phyloP scores from a whole-genome alignment of 2,888 invertebrate genomes.

The Drosophila pseudotalamancana region DNA sequence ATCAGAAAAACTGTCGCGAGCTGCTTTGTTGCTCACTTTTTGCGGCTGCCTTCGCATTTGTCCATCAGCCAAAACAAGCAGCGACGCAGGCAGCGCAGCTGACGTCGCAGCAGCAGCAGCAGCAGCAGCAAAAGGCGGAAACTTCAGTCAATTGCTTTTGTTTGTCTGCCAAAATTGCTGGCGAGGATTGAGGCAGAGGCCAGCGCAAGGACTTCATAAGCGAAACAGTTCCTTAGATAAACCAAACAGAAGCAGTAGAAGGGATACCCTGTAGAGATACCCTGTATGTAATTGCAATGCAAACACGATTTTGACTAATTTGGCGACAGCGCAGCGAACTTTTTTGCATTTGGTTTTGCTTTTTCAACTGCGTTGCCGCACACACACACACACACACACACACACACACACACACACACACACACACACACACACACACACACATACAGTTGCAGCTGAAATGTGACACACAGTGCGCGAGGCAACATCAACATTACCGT shows the following conservation, averaged over 20 bases:
- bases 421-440: constrained; percentile 1
- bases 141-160: constrained; percentile 55
- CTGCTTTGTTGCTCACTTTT: constrained; percentile 39
- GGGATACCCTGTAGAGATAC: constrained; percentile 26
- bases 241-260: not conserved
- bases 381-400: constrained; percentile 5
- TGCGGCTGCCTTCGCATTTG: constrained; percentile 27
- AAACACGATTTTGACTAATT: constrained; percentile 60
- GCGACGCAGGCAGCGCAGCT: constrained; percentile 35
- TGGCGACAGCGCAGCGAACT: constrained; percentile 34
- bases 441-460: not conserved
- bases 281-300: constrained; percentile 28
- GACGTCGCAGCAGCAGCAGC: constrained; percentile 25
- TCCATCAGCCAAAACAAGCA: constrained; percentile 32
- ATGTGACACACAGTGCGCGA: constrained; percentile 4
- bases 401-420: constrained; percentile 4
- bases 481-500: constrained; percentile 62
- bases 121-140: constrained; percentile 17
- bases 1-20: constrained; percentile 54
- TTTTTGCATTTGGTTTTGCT: constrained; percentile 41
- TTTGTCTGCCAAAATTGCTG: constrained; percentile 61
- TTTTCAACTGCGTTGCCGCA: constrained; percentile 29
- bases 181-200: not conserved
- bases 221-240: constrained; percentile 10
- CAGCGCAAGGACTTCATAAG: constrained; percentile 25